These are phyloP conservation scores for Pseudomugil gertrudae DNA, from an alignment of 2,797 vertebrate genomes.

Conservation along the genomic window DNA sequence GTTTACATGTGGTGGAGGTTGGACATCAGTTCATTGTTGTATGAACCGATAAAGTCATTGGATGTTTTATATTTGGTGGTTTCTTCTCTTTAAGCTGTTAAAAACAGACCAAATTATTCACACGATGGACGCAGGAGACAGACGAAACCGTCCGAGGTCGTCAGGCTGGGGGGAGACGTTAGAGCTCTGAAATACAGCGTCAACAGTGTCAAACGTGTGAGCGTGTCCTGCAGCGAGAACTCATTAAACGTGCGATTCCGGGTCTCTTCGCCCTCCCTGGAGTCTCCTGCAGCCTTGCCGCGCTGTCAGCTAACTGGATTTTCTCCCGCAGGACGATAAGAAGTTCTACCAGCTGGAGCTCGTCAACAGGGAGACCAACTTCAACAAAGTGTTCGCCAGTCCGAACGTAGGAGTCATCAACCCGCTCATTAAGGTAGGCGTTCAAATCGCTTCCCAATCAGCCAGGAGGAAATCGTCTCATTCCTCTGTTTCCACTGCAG, in stretches of 20 bases:
- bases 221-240: slow-evolving; percentile 3
- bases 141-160: neutral
- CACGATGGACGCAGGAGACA: too few relatives aligned
- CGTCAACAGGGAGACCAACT: slow-evolving; percentile 99
- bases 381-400: slow-evolving; percentile 98
- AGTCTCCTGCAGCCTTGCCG: slow-evolving; percentile 7
- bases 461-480: neutral
- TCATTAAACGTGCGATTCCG: slow-evolving; percentile 37
- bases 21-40: too few relatives aligned
- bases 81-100: too few relatives aligned
- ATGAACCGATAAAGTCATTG: too few relatives aligned
- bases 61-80: too few relatives aligned
- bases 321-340: slow-evolving; percentile 91
- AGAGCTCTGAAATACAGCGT: neutral
- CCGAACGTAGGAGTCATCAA: slow-evolving; percentile 99
- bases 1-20: too few relatives aligned
- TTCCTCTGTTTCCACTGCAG: neutral
- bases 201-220: slow-evolving; percentile 1
- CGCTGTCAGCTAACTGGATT: slow-evolving; percentile 34
- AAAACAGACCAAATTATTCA: too few relatives aligned
- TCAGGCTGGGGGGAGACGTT: too few relatives aligned
- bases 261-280: neutral
- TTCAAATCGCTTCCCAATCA: slow-evolving; percentile 31
- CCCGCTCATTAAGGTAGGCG: slow-evolving; percentile 92
- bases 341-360: slow-evolving; percentile 99